Conservation (phyloP, 2,888 invertebrate species). For the Drosophila cognata region DNA sequence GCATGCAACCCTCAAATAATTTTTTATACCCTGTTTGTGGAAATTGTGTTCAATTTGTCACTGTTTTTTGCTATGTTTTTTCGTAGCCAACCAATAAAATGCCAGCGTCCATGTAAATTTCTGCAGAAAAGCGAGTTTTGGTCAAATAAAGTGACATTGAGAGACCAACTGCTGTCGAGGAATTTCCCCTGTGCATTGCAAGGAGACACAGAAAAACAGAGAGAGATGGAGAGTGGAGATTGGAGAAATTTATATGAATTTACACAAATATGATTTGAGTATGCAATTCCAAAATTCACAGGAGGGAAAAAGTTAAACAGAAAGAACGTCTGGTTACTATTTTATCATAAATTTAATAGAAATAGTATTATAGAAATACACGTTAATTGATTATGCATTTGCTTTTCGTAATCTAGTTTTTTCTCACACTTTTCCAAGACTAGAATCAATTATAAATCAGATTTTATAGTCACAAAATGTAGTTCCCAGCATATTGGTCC, state of each 20-base stretch:
- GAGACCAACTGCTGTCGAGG: conserved; percentile 69
- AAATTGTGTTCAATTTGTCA: conserved; percentile 51
- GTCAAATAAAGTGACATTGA: conserved; percentile 72
- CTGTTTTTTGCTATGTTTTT: conserved; percentile 53
- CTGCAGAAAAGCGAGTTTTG: conserved; percentile 70
- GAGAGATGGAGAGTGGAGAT: conserved; percentile 4
- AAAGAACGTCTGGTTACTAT: background rate
- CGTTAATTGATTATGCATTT: background rate
- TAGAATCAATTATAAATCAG: background rate
- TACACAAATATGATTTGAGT: background rate
- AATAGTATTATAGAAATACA: too few species aligned
- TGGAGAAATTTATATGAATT: conserved; percentile 43
- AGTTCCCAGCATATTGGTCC: conserved; percentile 29
- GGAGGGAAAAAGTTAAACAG: background rate
- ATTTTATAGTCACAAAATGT: conserved; percentile 40
- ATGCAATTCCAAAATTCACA: background rate
- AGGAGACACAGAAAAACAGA: background rate
- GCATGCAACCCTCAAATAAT: conserved; percentile 62
- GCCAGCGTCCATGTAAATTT: conserved; percentile 76
- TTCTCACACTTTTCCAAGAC: conserved; percentile 20
- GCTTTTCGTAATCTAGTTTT: background rate
- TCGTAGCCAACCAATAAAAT: conserved; percentile 77
- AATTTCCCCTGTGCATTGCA: conserved; percentile 64
- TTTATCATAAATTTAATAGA: background rate
- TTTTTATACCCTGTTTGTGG: conserved; percentile 38